These are phyloP conservation scores for Fistularia commersonii DNA, from an alignment of 2,797 vertebrate genomes.

Conservation along the genomic window DNA sequence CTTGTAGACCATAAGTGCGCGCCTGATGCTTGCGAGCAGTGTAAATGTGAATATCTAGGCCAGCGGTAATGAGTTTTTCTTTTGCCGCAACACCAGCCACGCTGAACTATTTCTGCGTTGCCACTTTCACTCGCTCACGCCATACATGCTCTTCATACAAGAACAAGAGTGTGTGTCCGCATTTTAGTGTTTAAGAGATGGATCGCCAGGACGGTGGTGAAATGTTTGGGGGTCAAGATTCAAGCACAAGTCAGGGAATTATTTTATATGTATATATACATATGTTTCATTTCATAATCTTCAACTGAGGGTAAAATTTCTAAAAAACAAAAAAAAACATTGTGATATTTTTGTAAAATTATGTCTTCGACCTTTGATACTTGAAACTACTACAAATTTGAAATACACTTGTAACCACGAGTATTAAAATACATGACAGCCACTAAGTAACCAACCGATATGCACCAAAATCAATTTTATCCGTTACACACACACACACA, in stretches of 20 bases:
- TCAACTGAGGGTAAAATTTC: too few species aligned
- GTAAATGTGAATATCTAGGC: slow-evolving; percentile 57
- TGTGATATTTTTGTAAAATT: too few species aligned
- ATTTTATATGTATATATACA: too few species aligned
- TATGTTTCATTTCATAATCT: too few species aligned
- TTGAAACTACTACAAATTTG: too few species aligned
- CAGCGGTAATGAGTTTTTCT: slow-evolving; percentile 58
- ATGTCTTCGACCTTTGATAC: too few species aligned
- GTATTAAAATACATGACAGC: slow-evolving; percentile 1
- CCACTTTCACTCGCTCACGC: slow-evolving; percentile 11
- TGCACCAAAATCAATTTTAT: slow-evolving; percentile 45
- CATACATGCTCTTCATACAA: neutral
- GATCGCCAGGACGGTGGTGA: too few species aligned
- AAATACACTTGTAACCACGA: too few species aligned
- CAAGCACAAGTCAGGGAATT: too few species aligned
- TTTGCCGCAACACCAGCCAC: slow-evolving; percentile 22
- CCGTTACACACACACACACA: slow-evolving; percentile 22
- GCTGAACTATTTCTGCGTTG: slow-evolving; percentile 43
- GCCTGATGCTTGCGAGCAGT: slow-evolving; percentile 15
- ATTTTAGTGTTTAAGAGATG: too few species aligned
- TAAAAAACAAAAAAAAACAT: slow-evolving; percentile 1
- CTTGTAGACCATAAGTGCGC: slow-evolving; percentile 12
- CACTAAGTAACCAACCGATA: slow-evolving; percentile 27
- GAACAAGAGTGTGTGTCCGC: slow-evolving; percentile 1
- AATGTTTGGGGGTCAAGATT: too few species aligned